A percentile compares a stretch with the other conserved stretches of the same genome.
Evolutionary conservation across 2,797 vertebrate species (phyloP).

Genomic region (Characodon lateralis): DNA sequence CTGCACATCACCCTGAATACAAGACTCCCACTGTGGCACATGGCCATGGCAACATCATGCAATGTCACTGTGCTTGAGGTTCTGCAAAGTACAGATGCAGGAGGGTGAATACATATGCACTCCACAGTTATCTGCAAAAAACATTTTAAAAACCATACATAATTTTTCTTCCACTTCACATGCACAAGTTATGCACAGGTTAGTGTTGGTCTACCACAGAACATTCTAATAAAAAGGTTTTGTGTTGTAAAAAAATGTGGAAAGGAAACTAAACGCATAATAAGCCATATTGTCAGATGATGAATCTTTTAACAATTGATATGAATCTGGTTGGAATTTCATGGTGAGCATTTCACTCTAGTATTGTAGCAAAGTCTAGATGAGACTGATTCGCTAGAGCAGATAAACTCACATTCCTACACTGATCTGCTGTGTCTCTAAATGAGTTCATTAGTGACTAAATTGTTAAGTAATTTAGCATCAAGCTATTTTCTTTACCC

Average conservation of each 20-base stretch:
- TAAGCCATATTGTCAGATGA: neutral
- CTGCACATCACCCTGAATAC: too few relatives aligned
- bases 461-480: constrained; percentile 49
- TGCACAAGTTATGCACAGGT: too few relatives aligned
- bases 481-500: constrained; percentile 32
- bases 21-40: too few relatives aligned
- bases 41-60: neutral
- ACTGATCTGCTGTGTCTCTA: constrained; percentile 43
- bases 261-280: neutral
- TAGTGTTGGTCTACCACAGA: too few relatives aligned
- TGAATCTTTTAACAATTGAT: neutral
- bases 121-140: neutral
- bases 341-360: neutral
- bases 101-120: neutral
- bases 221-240: too few relatives aligned
- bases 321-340: neutral
- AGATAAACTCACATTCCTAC: constrained; percentile 11
- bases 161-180: neutral
- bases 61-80: neutral
- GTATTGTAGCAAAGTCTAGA: neutral
- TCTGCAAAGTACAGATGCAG: too few relatives aligned
- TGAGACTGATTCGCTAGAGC: neutral
- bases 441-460: constrained; percentile 56
- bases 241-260: neutral
- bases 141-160: neutral